phyloP scores from a whole-genome alignment of 2,113 vertebrate species.

The Riparia riparia region DNA sequence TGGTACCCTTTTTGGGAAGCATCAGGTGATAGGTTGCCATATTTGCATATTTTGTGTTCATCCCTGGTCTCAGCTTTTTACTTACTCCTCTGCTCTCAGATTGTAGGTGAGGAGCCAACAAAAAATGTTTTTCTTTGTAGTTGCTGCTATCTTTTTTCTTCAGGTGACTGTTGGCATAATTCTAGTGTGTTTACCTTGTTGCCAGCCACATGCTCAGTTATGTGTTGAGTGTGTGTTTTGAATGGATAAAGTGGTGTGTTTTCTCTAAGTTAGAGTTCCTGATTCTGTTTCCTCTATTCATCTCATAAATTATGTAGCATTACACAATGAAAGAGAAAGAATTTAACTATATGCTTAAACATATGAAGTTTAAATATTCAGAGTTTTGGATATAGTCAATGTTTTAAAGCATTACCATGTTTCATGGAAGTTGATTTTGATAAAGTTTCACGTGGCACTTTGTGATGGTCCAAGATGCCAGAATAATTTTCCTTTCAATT shows the following conservation, averaged over 20 bases:
- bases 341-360: not conserved
- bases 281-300: not conserved
- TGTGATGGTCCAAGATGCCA: not conserved
- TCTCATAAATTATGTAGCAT: not conserved
- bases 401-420: not conserved
- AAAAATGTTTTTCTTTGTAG: not conserved
- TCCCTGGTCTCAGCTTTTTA: not conserved
- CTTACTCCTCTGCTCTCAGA: not conserved
- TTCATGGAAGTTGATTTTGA: not conserved
- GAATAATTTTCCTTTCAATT: not conserved
- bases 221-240: not conserved
- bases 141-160: not conserved
- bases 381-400: not conserved
- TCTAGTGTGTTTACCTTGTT: not conserved
- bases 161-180: not conserved
- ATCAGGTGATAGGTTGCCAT: not conserved
- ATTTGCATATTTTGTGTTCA: not conserved
- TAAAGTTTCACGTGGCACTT: not conserved
- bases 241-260: not conserved
- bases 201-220: not conserved
- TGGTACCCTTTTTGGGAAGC: not conserved
- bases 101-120: not conserved
- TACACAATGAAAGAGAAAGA: not conserved
- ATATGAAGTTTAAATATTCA: not conserved
- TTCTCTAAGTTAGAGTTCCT: not conserved